These are phyloP conservation scores for Natrix natrix DNA, from an alignment of 2,797 vertebrate genomes.

Conservation along the genomic window DNA sequence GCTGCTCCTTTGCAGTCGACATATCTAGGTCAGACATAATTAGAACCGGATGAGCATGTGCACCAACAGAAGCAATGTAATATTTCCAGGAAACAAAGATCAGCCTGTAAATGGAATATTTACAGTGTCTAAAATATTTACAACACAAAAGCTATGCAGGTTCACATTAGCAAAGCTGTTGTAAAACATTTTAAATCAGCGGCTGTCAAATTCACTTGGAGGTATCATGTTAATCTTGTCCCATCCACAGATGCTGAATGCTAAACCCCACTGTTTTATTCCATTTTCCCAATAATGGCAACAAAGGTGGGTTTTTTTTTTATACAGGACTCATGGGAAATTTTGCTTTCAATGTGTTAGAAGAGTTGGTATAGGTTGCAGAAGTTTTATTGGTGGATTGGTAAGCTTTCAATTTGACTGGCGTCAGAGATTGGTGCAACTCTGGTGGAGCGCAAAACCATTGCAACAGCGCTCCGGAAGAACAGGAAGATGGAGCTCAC, in stretches of 20 bases:
- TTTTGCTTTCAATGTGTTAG: neutral
- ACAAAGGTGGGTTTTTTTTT: neutral
- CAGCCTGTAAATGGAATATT: conserved; percentile 11
- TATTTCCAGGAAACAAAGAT: conserved; percentile 21
- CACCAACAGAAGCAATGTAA: conserved; percentile 12
- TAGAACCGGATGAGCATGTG: conserved; percentile 28
- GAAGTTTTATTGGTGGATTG: neutral
- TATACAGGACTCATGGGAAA: neutral
- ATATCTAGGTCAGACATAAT: conserved; percentile 18
- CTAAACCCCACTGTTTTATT: neutral
- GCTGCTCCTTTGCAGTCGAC: conserved; percentile 25
- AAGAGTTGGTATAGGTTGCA: neutral
- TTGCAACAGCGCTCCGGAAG: neutral
- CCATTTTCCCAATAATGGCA: neutral
- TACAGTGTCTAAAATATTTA: conserved; percentile 28
- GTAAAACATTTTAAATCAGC: conserved; percentile 19
- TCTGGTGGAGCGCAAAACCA: neutral
- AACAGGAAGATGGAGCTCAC: neutral
- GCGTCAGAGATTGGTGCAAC: neutral
- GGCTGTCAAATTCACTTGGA: neutral
- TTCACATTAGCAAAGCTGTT: conserved; percentile 8
- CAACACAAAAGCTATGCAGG: conserved; percentile 20
- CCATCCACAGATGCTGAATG: neutral
- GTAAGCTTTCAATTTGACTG: neutral
- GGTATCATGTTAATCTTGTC: neutral